Evolutionary conservation across 2,888 invertebrate species (phyloP).

Genomic region (Trypoxylon attenuatum): DNA sequence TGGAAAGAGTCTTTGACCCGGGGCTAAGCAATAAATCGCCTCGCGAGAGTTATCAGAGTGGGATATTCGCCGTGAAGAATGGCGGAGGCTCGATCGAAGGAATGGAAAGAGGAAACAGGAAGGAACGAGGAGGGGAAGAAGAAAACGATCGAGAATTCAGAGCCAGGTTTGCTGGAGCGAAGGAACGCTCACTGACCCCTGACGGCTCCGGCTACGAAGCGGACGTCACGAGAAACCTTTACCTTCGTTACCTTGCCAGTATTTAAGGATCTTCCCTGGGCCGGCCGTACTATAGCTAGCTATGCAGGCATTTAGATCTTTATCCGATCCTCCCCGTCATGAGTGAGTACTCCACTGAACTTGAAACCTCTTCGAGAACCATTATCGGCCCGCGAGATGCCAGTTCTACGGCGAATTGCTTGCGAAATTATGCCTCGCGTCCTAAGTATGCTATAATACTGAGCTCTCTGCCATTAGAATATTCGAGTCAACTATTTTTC

Average conservation of each 20-base stretch:
- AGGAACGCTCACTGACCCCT: slow-evolving; percentile 63
- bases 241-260: slow-evolving; percentile 61
- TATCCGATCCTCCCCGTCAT: slow-evolving; percentile 56
- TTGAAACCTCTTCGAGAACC: slow-evolving; percentile 54
- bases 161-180: slow-evolving; percentile 56
- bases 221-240: slow-evolving; percentile 63
- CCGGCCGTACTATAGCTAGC: slow-evolving; percentile 46
- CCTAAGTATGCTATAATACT: slow-evolving; percentile 44
- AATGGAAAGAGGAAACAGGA: slow-evolving; percentile 16
- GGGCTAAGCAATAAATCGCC: slow-evolving; percentile 67
- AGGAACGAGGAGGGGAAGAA: slow-evolving; percentile 20
- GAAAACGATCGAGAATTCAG: slow-evolving; percentile 57
- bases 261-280: slow-evolving; percentile 59
- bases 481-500: slow-evolving; percentile 12
- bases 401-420: slow-evolving; percentile 46
- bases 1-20: slow-evolving; percentile 55
- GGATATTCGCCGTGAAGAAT: too few species aligned
- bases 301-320: slow-evolving; percentile 59
- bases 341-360: slow-evolving; percentile 56
- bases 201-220: slow-evolving; percentile 57
- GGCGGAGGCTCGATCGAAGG: too few species aligned
- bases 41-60: slow-evolving; percentile 62
- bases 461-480: slow-evolving; percentile 19
- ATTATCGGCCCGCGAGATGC: slow-evolving; percentile 55
- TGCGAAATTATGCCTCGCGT: slow-evolving; percentile 43